Conservation (phyloP, 2,113 vertebrate species). For the Amazona vittata region DNA sequence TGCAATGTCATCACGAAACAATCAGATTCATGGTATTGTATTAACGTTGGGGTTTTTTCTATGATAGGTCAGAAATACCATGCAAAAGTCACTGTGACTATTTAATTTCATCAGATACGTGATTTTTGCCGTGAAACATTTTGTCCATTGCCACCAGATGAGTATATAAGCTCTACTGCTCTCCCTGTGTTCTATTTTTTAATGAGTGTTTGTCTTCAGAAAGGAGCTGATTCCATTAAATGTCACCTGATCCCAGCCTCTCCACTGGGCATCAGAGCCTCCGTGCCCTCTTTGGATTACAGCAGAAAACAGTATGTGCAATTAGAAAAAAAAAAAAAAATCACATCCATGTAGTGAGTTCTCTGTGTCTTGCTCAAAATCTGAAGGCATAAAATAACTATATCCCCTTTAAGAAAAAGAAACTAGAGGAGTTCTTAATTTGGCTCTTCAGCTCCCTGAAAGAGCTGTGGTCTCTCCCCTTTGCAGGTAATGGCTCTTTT, state of each 20-base stretch:
- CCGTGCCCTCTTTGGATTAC: not conserved
- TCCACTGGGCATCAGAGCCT: not conserved
- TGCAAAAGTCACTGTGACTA: not conserved
- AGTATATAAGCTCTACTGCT: not conserved
- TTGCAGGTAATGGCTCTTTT: not conserved
- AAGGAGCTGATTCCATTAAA: not conserved
- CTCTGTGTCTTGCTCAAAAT: not conserved
- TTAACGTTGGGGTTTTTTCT: not conserved
- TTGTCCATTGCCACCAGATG: not conserved
- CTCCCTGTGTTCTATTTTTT: not conserved
- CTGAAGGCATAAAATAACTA: not conserved
- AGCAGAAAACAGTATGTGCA: not conserved
- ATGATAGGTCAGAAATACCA: not conserved
- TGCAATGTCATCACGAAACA: not conserved
- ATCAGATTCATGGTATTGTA: not conserved
- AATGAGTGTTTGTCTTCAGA: not conserved
- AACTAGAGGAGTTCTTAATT: not conserved
- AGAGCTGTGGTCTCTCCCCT: not conserved
- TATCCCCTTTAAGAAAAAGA: not conserved
- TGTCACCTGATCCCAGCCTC: not conserved
- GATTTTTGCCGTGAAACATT: not conserved
- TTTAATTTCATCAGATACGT: not conserved
- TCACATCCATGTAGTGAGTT: not conserved
- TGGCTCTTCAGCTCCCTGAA: not conserved
- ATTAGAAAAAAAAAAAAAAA: not conserved